A percentile compares a stretch with the other conserved stretches of the same genome.
phyloP scores from a whole-genome alignment of 2,797 vertebrate genomes.

The Percopsis omiscomaycus region DNA sequence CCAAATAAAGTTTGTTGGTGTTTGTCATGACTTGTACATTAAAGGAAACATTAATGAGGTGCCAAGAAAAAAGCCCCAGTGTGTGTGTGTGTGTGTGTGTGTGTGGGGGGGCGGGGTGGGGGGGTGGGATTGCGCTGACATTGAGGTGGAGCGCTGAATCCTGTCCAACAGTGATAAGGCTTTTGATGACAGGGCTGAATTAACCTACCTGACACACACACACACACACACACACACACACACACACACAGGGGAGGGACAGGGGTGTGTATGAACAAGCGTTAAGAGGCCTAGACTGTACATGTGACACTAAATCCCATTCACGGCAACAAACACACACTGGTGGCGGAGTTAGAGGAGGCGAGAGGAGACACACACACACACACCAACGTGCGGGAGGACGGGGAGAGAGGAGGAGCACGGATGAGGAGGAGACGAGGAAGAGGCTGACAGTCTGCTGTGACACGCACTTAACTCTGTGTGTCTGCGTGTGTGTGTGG shows the following conservation, averaged over 20 bases:
- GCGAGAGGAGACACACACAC: conserved; percentile 54
- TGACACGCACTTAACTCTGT: conserved; percentile 48
- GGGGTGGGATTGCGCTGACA: conserved; percentile 60
- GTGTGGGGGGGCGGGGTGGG: neutral
- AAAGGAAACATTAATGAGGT: conserved; percentile 59
- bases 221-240: conserved; percentile 14
- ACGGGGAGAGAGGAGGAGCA: neutral
- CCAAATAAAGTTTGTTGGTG: conserved; percentile 60
- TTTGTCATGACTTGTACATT: conserved; percentile 53
- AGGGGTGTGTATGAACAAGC: conserved; percentile 68
- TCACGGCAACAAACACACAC: conserved; percentile 71
- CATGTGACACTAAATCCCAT: conserved; percentile 77
- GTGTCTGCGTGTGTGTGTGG: too few relatives aligned
- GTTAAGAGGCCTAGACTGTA: conserved; percentile 65
- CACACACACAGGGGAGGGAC: conserved; percentile 50
- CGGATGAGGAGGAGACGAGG: conserved; percentile 21
- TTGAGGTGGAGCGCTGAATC: conserved; percentile 72
- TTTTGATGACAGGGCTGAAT: conserved; percentile 66
- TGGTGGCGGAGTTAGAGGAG: conserved; percentile 34
- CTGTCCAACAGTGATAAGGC: conserved; percentile 77
- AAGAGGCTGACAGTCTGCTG: conserved; percentile 27
- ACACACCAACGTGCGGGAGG: conserved; percentile 44
- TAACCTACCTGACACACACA: conserved; percentile 57
- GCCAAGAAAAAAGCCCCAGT: conserved; percentile 56
- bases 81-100: conserved; percentile 16